phyloP scores from a whole-genome alignment of 1,140 invertebrate genomes.

The Phymorhynchus buccinoides region DNA sequence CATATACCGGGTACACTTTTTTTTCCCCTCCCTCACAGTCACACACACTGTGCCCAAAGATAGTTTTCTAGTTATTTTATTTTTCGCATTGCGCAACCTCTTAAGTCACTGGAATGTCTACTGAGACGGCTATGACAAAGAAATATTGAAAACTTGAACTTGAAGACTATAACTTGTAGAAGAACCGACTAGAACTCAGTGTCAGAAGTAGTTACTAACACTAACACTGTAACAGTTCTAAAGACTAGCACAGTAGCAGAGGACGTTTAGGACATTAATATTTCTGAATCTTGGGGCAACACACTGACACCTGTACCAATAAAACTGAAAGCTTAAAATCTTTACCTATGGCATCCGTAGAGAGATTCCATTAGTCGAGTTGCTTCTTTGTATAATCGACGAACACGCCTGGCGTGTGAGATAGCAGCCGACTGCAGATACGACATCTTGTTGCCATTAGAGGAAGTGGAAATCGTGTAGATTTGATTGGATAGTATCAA shows the following conservation, averaged over 20 bases:
- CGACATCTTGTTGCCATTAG: slow-evolving; percentile 44
- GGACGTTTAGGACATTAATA: not conserved
- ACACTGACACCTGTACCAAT: not conserved
- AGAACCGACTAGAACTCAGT: too few species aligned
- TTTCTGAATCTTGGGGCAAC: not conserved
- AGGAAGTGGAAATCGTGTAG: not conserved
- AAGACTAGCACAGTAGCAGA: not conserved
- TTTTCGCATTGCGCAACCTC: too few species aligned
- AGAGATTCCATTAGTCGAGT: slow-evolving; percentile 49
- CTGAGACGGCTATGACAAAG: too few species aligned
- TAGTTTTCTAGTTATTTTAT: too few species aligned
- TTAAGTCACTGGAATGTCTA: too few species aligned
- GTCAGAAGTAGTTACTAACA: too few species aligned
- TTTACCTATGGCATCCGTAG: slow-evolving; percentile 47
- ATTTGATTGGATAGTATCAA: slow-evolving; percentile 5
- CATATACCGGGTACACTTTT: too few species aligned
- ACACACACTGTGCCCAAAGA: too few species aligned
- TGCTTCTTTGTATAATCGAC: slow-evolving; percentile 59
- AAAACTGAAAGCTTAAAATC: not conserved
- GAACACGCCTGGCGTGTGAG: slow-evolving; percentile 59
- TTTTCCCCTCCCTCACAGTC: too few species aligned
- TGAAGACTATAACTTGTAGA: too few species aligned
- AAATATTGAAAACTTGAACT: too few species aligned
- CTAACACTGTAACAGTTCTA: not conserved
- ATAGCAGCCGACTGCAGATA: slow-evolving; percentile 54